Percentiles rank a stretch among this genome's conserved stretches.
Conservation (phyloP, 1,140 invertebrate species). For the Thaumetopoea pityocampa region DNA sequence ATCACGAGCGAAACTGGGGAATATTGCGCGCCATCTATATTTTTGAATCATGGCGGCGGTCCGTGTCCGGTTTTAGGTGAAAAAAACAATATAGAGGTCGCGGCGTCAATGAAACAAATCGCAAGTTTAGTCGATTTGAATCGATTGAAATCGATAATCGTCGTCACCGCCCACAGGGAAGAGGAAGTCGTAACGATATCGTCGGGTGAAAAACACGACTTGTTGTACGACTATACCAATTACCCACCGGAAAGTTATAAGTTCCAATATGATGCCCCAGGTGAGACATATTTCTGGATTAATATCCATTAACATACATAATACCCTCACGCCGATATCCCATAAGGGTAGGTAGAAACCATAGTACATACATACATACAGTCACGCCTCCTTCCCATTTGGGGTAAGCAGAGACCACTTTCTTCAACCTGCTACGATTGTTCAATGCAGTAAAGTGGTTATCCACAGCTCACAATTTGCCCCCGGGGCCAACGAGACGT, state of each 20-base stretch:
- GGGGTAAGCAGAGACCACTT: no score
- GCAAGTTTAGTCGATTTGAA: conserved; percentile 13
- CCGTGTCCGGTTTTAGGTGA: conserved; percentile 19
- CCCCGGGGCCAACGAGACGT: no score
- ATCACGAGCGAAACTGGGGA: not conserved
- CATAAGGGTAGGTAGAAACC: no score
- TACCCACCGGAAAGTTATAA: conserved; percentile 24
- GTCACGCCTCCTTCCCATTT: no score
- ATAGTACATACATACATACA: no score
- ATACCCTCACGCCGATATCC: no score
- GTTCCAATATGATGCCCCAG: conserved; percentile 20
- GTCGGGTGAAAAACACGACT: conserved; percentile 9
- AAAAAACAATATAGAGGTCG: conserved; percentile 19
- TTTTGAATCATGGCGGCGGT: conserved; percentile 27
- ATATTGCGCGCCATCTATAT: conserved; percentile 24
- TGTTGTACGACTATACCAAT: conserved; percentile 23
- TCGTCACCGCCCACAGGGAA: conserved; percentile 24
- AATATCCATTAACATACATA: no score
- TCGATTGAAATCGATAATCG: conserved; percentile 16
- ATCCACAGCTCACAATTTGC: no score
- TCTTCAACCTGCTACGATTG: no score
- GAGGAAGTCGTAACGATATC: conserved; percentile 19
- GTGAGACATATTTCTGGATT: no score
- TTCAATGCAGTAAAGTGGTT: no score
- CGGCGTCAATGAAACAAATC: conserved; percentile 15